Evolutionary conservation across 2,797 vertebrate species (phyloP).

Genomic region (Microcaecilia unicolor): DNA sequence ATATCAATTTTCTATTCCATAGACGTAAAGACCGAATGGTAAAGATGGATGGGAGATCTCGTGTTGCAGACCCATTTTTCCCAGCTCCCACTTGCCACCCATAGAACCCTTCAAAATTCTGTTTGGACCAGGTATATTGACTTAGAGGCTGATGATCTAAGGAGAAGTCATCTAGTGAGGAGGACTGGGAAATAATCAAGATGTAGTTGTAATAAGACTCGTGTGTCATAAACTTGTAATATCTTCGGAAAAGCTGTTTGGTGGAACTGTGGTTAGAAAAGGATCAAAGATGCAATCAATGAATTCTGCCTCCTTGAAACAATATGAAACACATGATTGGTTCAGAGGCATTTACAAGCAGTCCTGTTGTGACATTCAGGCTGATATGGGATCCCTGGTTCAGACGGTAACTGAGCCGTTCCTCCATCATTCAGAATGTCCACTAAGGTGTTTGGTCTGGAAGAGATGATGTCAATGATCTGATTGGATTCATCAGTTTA

Average conservation of each 20-base stretch:
- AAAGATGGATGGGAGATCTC: neutral
- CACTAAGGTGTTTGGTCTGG: neutral
- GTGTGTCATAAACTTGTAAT: slow-evolving; percentile 4
- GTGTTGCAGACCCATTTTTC: neutral
- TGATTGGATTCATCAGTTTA: slow-evolving; percentile 1
- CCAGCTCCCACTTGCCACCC: neutral
- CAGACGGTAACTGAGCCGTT: neutral
- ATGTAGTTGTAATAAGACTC: neutral
- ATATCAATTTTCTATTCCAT: neutral
- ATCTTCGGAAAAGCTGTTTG: neutral
- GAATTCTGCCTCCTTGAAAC: neutral
- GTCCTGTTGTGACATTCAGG: neutral
- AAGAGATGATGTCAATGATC: neutral
- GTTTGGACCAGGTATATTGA: neutral
- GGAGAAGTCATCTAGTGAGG: neutral
- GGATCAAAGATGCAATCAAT: neutral
- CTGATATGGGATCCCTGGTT: neutral
- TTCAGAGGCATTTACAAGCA: neutral
- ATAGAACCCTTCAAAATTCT: neutral
- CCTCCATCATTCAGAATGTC: neutral
- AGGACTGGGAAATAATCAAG: neutral
- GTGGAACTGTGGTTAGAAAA: neutral
- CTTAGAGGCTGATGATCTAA: neutral
- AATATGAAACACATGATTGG: slow-evolving; percentile 5
- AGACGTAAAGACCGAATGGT: neutral